Evolutionary conservation across 2,797 vertebrate species (phyloP), one percentile per base, ranked within the genome.

Genomic region (Helicolenus hilgendorfi): DNA sequence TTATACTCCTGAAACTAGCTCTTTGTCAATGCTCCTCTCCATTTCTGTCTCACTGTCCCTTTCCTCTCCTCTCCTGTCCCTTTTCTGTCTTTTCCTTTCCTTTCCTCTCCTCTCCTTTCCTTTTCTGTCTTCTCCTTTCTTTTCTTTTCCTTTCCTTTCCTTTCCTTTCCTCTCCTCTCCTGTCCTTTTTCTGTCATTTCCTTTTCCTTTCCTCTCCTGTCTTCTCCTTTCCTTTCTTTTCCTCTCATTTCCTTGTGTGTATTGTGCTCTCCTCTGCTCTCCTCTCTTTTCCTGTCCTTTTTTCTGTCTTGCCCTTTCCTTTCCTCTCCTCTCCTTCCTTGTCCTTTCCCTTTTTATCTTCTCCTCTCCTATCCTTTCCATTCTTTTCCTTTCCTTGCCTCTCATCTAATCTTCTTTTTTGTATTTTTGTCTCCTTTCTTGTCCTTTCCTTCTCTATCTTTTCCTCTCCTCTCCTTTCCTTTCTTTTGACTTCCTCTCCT

Each of bases 1-100:
- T 95, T 89, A 85, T 86, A 76, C 64, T 88, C 71, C 29, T 69
- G n/a, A 75, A 82, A 82, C 71, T 41, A 72, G 76, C 72, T 85
- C 76, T 84, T 91, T 92, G 86, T 95, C 86, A 84, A 65, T 41
- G 49, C 67, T 63, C 20, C 72, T 84, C 0, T 24, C 68, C 63
- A 3, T 18, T 45, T 45, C 41, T 45, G 80, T 77, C 20, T n/a
- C 27, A 20, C 15, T 15, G 18, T 4, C 15, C 29, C 9, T 62
- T 1, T 29, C 3, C 4, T 33, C 2, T 36, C 33, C 4, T 24
- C 1, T 65, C n/a, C 31, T 35, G 0, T 7, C 10, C 4, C 33
- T 38, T 4, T 9, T 2, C n/a, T n/a, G 1, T 9, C 20, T 10
- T 41, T 6, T 38, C n/a, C 9, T 55, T 10, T 29, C 18, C 11